Base-by-base conservation (phyloP, 2,797 vertebrate genomes). In the Phyllotis vaccarum region DNA sequence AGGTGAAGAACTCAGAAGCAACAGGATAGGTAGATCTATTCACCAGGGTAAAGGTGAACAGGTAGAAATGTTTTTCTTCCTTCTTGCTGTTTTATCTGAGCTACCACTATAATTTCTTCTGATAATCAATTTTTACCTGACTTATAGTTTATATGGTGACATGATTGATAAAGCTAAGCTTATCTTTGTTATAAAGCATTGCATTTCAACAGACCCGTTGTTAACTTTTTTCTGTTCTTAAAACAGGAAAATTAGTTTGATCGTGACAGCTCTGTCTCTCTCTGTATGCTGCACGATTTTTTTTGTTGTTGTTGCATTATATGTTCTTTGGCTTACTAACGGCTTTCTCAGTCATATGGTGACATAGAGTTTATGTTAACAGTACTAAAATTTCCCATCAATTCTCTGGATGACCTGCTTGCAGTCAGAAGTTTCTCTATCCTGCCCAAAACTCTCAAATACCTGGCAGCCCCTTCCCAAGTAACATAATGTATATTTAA, bases 291-390 rank as follows among this genome's bases (percentile, higher is more conserved):
- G n/a, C n/a, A n/a, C n/a, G n/a, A n/a, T n/a, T n/a, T n/a, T n/a
- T n/a, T n/a, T n/a, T n/a, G n/a, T n/a, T n/a, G n/a, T n/a, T n/a
- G n/a, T 76, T 29, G 92, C 68, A 70, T 1, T 86, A 29, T 34
- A 97, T 96, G 95, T 95, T 97, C 62, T 93, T 93, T 96, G 93
- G 31, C 89, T 98, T 92, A 79, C 54, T 97, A 91, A 96, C 62
- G 21, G 13, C 82, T 97, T 90, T 91, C 78, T 29, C 79, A 93
- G 81, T 62, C 37, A 72, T 89, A 54, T 60, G 70, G 62, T 58
- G 62, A 81, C 60, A 92, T 86, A 19, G 68, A 95, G 34, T 46
- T 1, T 0, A 86, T 52, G 89, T 97, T 93, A 94, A 8, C 3
- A 3, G 54, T 97, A 70, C 66, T 37, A 78, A 89, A 68, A 95